A percentile compares a stretch with the other conserved stretches of the same genome.
These are phyloP conservation scores for Heteromurus nitidus DNA, from an alignment of 2,888 invertebrate genomes.

Conservation along the genomic window DNA sequence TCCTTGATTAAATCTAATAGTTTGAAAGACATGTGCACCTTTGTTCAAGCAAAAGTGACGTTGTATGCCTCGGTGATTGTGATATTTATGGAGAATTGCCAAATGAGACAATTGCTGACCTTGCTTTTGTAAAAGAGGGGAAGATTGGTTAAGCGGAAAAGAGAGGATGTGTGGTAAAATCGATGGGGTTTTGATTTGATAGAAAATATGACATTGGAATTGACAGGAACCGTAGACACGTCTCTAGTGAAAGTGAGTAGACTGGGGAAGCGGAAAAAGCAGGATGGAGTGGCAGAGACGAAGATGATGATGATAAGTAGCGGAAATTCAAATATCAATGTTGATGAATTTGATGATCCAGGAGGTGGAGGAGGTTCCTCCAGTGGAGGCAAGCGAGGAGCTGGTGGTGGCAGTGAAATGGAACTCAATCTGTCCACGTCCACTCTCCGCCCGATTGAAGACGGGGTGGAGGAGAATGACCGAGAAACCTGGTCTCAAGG, in stretches of 20 bases:
- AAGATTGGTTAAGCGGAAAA: too few species aligned
- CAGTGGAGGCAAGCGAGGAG: conserved; percentile 12
- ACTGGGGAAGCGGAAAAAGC: conserved; percentile 49
- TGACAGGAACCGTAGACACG: conserved; percentile 54
- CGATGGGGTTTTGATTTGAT: too few species aligned
- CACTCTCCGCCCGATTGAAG: conserved; percentile 54
- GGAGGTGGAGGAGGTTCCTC: conserved; percentile 45
- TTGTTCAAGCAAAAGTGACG: not conserved
- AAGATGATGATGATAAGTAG: conserved; percentile 44
- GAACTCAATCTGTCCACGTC: conserved; percentile 56
- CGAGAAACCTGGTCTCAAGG: conserved; percentile 73
- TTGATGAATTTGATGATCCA: conserved; percentile 59
- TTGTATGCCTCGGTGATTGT: not conserved
- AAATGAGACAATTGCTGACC: not conserved
- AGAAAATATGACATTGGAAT: not conserved
- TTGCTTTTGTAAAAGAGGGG: too few species aligned
- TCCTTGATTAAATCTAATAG: too few species aligned
- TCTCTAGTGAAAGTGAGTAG: conserved; percentile 59
- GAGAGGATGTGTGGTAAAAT: too few species aligned
- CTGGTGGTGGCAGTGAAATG: conserved; percentile 32
- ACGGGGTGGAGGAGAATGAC: conserved; percentile 52
- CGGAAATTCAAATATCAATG: too few species aligned
- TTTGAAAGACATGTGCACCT: not conserved
- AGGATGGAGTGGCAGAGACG: conserved; percentile 56
- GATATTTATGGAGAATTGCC: not conserved